phyloP scores from a whole-genome alignment of 2,888 invertebrate species.

The Drosophila heteroneura region DNA sequence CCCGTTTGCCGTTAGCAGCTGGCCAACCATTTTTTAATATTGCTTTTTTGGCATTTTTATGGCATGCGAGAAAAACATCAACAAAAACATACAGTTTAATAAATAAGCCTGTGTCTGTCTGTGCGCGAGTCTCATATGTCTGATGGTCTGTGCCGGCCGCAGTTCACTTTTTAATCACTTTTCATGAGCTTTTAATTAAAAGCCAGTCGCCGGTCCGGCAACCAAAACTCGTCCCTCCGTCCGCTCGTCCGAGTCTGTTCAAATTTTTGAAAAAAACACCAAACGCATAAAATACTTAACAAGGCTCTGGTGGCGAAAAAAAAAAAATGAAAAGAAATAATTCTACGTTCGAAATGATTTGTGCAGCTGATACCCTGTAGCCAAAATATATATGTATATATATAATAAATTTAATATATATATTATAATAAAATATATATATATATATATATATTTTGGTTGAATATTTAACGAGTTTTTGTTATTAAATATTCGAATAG shows the following conservation, averaged over 20 bases:
- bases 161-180: conserved; percentile 80
- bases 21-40: conserved; percentile 16
- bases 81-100: conserved; percentile 62
- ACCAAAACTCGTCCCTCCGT: conserved; percentile 14
- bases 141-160: conserved; percentile 54
- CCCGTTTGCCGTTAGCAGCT: conserved; percentile 41
- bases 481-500: not conserved
- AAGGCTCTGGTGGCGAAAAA: conserved; percentile 34
- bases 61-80: conserved; percentile 36
- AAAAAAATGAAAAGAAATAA: conserved; percentile 3
- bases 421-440: too few species aligned
- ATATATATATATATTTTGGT: not conserved
- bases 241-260: conserved; percentile 11
- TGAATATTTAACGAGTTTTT: not conserved
- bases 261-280: conserved; percentile 65
- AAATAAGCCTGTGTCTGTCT: conserved; percentile 26
- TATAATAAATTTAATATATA: too few species aligned
- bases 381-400: not conserved
- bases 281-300: conserved; percentile 70
- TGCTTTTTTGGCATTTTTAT: conserved; percentile 70
- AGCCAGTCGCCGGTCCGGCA: conserved; percentile 36
- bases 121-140: conserved; percentile 11
- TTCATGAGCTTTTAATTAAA: conserved; percentile 79
- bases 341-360: not conserved
- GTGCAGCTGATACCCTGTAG: conserved; percentile 26